Base-by-base conservation (phyloP, 2,797 vertebrate species). In the Silurus lanzhouensis region DNA sequence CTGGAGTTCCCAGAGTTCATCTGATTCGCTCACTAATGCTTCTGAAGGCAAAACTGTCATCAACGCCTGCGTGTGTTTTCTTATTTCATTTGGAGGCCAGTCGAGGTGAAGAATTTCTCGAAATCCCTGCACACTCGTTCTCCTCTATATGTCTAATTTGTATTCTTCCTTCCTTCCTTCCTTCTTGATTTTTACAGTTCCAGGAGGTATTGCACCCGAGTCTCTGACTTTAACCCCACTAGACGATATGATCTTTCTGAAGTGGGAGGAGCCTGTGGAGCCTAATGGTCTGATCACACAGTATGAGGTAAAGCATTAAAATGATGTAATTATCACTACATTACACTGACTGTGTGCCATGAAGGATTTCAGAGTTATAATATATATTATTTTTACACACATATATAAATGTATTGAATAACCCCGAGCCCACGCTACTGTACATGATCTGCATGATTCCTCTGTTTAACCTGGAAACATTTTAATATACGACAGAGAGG, bases 181-280 rank as follows among this genome's bases (percentile, higher is more conserved):
- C 79, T 89, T 85, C 25, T 14, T 78, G 58, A 44, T 5, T 87
- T 90, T 67, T 58, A 44, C 83, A 97, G 96, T 96, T 57, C 96
- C 96, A 0, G 95, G 96, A 0, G 95, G 95, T 84, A 96, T 97
- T 0, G 93, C 96, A 1, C 95, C 96, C 0, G 96, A 97, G 87
- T 96, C 96, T 1, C 91, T 97, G 81, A 96, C 94, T 60, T 95
- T 96, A 89, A 96, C 95, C 22, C 94, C 96, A 0, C 83, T 96
- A 91, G 96, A 97, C 74, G 96, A 97, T 89, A 95, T 96, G 95
- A 95, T 97, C 80, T 96, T 97, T 82, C 93, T 97, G 82, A 96
- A 96, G 81, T 97, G 96, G 96, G 96, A 96, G 89, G 96, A 97
- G 72, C 96, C 96, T 0, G 90, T 95, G 93, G 96, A 97, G 77